Conservation (phyloP, 2,113 vertebrate genomes). For the Tyrannus savana region DNA sequence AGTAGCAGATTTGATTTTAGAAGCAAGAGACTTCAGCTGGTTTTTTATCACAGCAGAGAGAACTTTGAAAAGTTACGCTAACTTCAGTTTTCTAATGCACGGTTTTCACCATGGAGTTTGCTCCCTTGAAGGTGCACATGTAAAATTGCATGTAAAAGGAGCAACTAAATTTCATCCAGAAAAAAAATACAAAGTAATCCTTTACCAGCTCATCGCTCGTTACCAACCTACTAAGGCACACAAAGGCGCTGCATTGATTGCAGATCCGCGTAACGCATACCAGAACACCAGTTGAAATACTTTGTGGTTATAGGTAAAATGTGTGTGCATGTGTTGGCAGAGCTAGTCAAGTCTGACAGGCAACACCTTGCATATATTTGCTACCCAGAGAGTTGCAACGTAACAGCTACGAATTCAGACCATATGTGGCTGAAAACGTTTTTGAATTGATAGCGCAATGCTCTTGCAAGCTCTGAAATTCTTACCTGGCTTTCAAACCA, state of each 20-base stretch:
- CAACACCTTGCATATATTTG: constrained; percentile 8
- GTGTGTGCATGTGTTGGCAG: neutral
- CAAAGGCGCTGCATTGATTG: neutral
- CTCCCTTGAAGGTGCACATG: neutral
- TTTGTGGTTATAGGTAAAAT: constrained; percentile 9
- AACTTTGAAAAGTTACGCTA: neutral
- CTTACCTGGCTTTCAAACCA: neutral
- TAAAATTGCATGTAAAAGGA: neutral
- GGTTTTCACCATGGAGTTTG: neutral
- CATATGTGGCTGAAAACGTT: neutral
- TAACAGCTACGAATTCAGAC: neutral
- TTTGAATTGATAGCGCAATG: neutral
- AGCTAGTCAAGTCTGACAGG: constrained; percentile 1
- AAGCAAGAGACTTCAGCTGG: neutral
- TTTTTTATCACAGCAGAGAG: neutral
- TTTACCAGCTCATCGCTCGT: neutral
- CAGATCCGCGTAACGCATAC: neutral
- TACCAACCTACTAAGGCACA: neutral
- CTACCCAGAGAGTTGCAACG: neutral
- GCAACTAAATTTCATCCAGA: neutral
- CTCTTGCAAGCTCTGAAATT: neutral
- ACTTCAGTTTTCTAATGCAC: neutral
- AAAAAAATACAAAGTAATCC: neutral
- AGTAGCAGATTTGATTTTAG: neutral
- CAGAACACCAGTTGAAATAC: constrained; percentile 3